Base-by-base conservation (phyloP, 2,888 invertebrate species). In the Hydroisotoma schaefferi region DNA sequence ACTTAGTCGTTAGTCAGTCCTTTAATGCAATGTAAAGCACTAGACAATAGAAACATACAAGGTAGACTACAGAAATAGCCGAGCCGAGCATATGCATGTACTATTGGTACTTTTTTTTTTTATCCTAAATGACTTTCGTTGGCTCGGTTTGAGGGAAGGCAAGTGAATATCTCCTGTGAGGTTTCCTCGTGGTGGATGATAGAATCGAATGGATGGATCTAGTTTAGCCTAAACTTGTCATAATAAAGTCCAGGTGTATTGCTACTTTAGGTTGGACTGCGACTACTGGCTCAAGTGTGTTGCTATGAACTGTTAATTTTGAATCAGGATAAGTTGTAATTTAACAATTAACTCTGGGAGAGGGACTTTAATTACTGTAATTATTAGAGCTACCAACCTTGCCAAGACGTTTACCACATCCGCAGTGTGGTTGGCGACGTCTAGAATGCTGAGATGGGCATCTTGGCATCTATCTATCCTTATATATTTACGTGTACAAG, bases 361-460 rank as follows among this genome's bases (percentile, higher is more conserved):
- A 22, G 29, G 33, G n/a, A n/a, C 29, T 20, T 52, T 52, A 52
- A 52, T 52, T 52, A 52, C 51, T 52, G 51, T 52, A 52, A 52
- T 52, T 52, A 52, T 20, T 15, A 20, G 20, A 33, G 29, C 51
- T 52, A 52, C 51, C 51, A 37, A 52, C 29, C 51, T 33, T 37
- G 15, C 29, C 37, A 49, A 49, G 49, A 33, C n/a, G 22, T 52
- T 52, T 33, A 52, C 51, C 51, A 52, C 51, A 52, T 52, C 51
- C 51, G 49, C 28, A 29, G n/a, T 40, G 40, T 18, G 40, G n/a
- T 15, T 15, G n/a, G 40, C 40, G 20, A 15, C n/a, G 40, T 40
- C 20, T 33, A 10, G 15, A 33, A 15, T 33, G n/a, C n/a, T n/a
- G n/a, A n/a, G n/a, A n/a, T n/a, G n/a, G n/a, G n/a, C n/a, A n/a